Evolutionary conservation across 2,113 vertebrate genomes (phyloP).

Genomic region (Greenwoodochromis staneri): DNA sequence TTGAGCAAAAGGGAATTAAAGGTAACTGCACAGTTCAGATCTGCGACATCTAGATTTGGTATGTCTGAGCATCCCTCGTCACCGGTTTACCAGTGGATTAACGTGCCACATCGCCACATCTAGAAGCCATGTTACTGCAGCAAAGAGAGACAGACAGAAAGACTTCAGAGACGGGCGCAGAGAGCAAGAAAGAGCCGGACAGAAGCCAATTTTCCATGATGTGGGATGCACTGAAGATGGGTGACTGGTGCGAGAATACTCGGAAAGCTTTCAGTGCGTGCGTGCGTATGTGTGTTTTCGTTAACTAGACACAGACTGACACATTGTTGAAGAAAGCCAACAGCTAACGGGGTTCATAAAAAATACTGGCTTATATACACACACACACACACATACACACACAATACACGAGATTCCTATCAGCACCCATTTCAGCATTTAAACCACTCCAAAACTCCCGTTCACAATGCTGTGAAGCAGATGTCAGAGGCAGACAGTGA

Average conservation of each 20-base stretch:
- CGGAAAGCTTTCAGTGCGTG: constrained; percentile 58
- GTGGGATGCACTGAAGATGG: constrained; percentile 75
- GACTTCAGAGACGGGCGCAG: neutral
- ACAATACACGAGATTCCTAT: constrained; percentile 32
- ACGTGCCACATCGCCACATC: neutral
- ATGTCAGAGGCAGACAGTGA: constrained; percentile 45
- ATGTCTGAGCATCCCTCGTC: neutral
- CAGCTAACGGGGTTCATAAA: constrained; percentile 78
- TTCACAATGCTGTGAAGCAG: constrained; percentile 67
- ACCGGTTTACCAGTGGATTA: neutral
- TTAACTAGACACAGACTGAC: constrained; percentile 58
- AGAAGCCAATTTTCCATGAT: constrained; percentile 94
- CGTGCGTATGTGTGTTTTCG: constrained; percentile 14
- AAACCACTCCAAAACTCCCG: constrained; percentile 49
- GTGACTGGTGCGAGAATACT: constrained; percentile 72
- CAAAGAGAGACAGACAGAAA: neutral
- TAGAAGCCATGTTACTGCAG: neutral
- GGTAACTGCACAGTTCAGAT: neutral
- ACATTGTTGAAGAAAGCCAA: constrained; percentile 49
- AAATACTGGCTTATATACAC: constrained; percentile 31
- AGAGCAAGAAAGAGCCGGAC: constrained; percentile 19
- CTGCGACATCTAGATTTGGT: neutral
- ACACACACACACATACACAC: constrained; percentile 9
- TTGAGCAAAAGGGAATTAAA: neutral
- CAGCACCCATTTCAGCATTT: constrained; percentile 43